A percentile compares a stretch with the other conserved stretches of the same genome.
Conservation (phyloP, 1,140 invertebrate species). For the Diabrotica virgifera region DNA sequence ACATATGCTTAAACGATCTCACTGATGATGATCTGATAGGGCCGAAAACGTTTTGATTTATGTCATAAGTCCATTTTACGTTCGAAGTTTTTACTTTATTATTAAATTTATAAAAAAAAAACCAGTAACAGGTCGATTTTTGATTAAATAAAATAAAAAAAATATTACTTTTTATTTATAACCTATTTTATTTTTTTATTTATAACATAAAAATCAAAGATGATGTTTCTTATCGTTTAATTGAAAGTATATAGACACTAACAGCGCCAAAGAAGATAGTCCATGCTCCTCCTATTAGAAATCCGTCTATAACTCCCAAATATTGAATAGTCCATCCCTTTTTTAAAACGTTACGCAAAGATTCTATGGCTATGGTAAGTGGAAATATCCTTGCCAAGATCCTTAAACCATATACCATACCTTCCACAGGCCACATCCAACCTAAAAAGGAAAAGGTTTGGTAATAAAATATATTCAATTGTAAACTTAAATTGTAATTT, state of each 20-base stretch:
- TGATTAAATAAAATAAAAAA: no score
- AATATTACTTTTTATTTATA: no score
- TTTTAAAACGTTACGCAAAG: constrained; percentile 6
- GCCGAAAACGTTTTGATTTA: no score
- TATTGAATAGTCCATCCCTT: constrained; percentile 8
- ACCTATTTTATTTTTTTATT: no score
- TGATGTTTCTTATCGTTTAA: not conserved
- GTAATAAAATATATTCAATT: not conserved
- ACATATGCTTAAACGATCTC: no score
- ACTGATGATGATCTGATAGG: no score
- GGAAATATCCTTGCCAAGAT: constrained; percentile 1
- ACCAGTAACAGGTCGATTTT: no score
- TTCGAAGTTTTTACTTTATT: no score
- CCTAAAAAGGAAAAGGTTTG: constrained; percentile 4
- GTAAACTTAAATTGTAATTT: not conserved
- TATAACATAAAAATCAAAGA: no score
- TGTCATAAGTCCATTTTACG: no score
- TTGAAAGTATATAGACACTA: constrained; percentile 8
- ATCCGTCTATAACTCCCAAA: not conserved
- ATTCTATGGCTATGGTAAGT: constrained; percentile 1
- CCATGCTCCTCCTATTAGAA: not conserved
- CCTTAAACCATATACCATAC: constrained; percentile 2
- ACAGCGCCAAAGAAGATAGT: not conserved
- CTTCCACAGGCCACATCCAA: constrained; percentile 12
- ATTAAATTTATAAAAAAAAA: no score